Evolutionary conservation across 1,140 invertebrate species (phyloP).

Genomic region (Asobara japonica): DNA sequence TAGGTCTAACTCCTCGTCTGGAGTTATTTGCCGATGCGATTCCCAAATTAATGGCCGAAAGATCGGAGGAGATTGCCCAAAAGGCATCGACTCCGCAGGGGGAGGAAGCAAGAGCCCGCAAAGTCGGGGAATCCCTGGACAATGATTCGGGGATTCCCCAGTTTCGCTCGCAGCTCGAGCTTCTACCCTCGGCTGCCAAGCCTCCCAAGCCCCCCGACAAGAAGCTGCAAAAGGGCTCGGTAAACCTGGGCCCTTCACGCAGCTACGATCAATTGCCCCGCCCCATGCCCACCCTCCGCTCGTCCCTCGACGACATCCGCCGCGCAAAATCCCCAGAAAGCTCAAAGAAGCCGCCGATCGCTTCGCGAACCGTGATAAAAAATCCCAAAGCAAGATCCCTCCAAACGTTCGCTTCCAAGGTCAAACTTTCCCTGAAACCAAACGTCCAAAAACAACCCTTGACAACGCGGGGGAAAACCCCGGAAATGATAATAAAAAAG

Average conservation of each 20-base stretch:
- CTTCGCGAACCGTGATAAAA: neutral
- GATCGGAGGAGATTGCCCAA: conserved; percentile 43
- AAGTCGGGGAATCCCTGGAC: neutral
- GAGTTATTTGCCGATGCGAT: conserved; percentile 62
- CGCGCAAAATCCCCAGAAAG: conserved; percentile 2
- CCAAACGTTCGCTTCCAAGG: conserved; percentile 4
- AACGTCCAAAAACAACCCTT: conserved; percentile 42
- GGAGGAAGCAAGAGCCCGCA: no score
- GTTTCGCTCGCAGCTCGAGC: neutral
- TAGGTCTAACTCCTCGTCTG: conserved; percentile 59
- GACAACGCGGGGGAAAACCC: conserved; percentile 31
- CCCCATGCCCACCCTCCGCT: conserved; percentile 15
- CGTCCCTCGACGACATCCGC: conserved; percentile 33
- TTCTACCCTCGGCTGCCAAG: neutral
- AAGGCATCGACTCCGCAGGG: conserved; percentile 31
- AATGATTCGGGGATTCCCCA: neutral
- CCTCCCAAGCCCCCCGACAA: neutral
- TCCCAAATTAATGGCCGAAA: conserved; percentile 61
- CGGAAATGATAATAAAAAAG: conserved; percentile 35
- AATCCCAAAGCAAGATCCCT: neutral
- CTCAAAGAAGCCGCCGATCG: conserved; percentile 9
- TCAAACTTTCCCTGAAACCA: conserved; percentile 36
- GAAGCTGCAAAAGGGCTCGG: neutral
- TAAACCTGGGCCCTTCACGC: conserved; percentile 12
- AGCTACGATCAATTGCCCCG: conserved; percentile 39